phyloP scores from a whole-genome alignment of 2,797 vertebrate species.

The Halcyon badia region DNA sequence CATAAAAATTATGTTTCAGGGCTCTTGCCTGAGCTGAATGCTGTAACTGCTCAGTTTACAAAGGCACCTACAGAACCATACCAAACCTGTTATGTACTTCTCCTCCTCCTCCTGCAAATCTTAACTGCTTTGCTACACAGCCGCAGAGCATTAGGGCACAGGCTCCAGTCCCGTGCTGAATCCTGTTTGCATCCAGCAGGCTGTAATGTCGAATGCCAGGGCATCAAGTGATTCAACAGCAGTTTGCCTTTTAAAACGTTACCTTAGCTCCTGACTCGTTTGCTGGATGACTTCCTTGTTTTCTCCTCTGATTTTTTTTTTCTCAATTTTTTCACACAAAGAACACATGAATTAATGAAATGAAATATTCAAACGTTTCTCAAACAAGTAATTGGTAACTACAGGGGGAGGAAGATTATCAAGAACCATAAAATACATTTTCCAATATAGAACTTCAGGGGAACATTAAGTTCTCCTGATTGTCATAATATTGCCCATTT shows the following conservation, averaged over 20 bases:
- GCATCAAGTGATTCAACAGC: background rate
- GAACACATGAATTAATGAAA: background rate
- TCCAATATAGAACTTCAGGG: background rate
- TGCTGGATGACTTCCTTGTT: background rate
- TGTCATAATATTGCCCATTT: background rate
- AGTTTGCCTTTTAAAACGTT: background rate
- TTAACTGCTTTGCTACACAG: background rate
- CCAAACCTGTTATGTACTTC: accelerated
- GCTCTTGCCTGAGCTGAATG: background rate
- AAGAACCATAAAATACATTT: background rate
- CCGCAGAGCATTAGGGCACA: accelerated
- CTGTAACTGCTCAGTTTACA: background rate
- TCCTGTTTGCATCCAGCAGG: background rate
- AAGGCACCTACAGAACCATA: background rate
- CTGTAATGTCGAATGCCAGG: background rate
- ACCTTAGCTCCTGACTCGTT: background rate
- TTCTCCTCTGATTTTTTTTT: background rate
- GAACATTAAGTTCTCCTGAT: background rate
- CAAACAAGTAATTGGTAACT: background rate
- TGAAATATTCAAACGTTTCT: background rate
- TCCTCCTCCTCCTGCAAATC: background rate
- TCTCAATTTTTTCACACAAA: background rate
- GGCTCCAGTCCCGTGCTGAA: background rate
- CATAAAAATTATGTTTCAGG: background rate
- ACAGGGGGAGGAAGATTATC: background rate